Conservation (phyloP, 2,797 vertebrate genomes). For the Falco columbarius region DNA sequence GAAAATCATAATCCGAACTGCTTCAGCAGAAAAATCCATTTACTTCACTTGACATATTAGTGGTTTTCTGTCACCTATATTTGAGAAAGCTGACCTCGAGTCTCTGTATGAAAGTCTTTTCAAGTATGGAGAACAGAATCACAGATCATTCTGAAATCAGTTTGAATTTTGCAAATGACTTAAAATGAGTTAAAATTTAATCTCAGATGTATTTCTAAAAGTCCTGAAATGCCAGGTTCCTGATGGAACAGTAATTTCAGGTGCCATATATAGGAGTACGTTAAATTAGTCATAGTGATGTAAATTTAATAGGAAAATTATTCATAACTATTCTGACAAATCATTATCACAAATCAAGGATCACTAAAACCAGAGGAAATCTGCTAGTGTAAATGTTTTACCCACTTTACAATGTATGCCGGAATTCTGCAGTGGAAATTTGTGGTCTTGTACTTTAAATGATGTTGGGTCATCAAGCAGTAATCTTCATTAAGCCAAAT, state of each 20-base stretch:
- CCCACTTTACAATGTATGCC: not conserved
- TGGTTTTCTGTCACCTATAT: not conserved
- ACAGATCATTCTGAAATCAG: not conserved
- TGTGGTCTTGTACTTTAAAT: not conserved
- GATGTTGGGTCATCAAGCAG: not conserved
- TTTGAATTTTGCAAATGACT: not conserved
- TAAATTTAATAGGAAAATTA: not conserved
- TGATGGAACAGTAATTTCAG: not conserved
- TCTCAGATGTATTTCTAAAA: not conserved
- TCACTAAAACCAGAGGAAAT: not conserved
- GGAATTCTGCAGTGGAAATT: not conserved
- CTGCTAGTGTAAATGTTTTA: not conserved
- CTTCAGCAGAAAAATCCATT: not conserved
- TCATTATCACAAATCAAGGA: not conserved
- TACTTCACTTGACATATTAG: not conserved
- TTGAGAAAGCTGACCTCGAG: not conserved
- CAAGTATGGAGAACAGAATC: not conserved
- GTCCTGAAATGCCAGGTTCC: not conserved
- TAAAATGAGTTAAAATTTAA: not conserved
- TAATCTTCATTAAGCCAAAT: not conserved
- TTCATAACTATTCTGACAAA: not conserved
- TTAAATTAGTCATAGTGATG: not conserved
- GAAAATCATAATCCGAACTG: not conserved
- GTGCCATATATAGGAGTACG: not conserved
- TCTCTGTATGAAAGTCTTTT: not conserved